Conservation (phyloP, 2,888 invertebrate species). For the Plagodis pulveraria region DNA sequence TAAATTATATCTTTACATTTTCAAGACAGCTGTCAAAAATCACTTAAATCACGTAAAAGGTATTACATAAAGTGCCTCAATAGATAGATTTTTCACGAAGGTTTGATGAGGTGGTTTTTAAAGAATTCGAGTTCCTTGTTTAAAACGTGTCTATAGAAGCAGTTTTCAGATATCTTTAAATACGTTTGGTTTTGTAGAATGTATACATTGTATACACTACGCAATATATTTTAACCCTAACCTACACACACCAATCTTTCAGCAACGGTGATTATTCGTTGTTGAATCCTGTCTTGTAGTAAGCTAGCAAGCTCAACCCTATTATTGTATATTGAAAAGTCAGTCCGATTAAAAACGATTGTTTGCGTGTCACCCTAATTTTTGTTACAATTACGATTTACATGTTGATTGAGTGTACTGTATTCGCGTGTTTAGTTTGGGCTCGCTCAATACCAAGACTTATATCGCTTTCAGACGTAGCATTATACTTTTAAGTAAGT, state of each 20-base stretch:
- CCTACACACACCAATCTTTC: too few relatives aligned
- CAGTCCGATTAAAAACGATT: neutral
- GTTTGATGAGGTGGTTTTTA: neutral
- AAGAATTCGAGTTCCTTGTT: too few relatives aligned
- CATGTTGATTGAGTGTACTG: slow-evolving; percentile 72
- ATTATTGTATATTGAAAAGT: too few relatives aligned
- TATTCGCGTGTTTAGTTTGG: slow-evolving; percentile 76
- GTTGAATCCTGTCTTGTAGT: too few relatives aligned
- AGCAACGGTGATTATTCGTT: too few relatives aligned
- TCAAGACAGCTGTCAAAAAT: slow-evolving; percentile 44
- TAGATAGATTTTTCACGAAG: slow-evolving; percentile 31
- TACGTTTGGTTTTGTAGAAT: too few relatives aligned
- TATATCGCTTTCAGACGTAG: slow-evolving; percentile 78
- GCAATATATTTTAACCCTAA: too few relatives aligned
- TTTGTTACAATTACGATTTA: slow-evolving; percentile 45
- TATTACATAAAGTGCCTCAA: slow-evolving; percentile 59
- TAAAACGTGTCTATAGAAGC: too few relatives aligned
- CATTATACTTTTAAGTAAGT: slow-evolving; percentile 72
- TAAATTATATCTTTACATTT: slow-evolving; percentile 41
- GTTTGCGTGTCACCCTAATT: slow-evolving; percentile 18
- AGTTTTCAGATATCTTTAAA: too few relatives aligned
- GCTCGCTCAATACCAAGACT: slow-evolving; percentile 84
- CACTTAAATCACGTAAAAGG: slow-evolving; percentile 51
- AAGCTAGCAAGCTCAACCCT: too few relatives aligned
- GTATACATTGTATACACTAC: too few relatives aligned